These are phyloP conservation scores for Odontocolon sp. DNA, from an alignment of 2,888 invertebrate species.

Conservation along the genomic window DNA sequence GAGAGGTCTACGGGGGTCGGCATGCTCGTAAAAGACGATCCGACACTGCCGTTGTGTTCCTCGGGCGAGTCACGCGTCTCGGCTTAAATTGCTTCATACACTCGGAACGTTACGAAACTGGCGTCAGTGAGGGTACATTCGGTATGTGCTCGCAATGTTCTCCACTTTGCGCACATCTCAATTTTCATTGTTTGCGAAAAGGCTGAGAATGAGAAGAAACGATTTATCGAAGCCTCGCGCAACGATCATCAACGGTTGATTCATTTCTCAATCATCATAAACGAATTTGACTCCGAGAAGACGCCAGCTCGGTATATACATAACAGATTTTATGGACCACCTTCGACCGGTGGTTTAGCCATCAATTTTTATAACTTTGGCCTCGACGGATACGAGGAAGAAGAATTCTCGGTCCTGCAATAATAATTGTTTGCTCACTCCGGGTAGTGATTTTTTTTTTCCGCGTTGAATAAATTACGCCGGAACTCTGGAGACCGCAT, in stretches of 20 bases:
- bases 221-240: not conserved
- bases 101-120: slow-evolving; percentile 61
- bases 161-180: not conserved
- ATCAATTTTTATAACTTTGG: slow-evolving; percentile 33
- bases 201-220: not conserved
- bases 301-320: not conserved
- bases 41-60: slow-evolving; percentile 33
- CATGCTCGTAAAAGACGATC: slow-evolving; percentile 57
- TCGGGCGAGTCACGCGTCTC: slow-evolving; percentile 60
- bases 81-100: slow-evolving; percentile 65
- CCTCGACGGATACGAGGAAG: not conserved
- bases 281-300: not conserved
- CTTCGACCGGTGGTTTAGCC: not conserved
- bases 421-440: not conserved
- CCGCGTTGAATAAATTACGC: not conserved
- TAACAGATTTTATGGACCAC: slow-evolving; percentile 13
- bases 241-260: not conserved
- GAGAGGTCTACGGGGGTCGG: slow-evolving; percentile 50
- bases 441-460: not conserved
- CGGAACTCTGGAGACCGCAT: not conserved
- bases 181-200: not conserved
- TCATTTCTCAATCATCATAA: not conserved
- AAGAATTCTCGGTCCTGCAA: not conserved
- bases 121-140: slow-evolving; percentile 56
- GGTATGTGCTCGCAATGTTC: slow-evolving; percentile 1